These are phyloP conservation scores for Enteromius unitaeniatus DNA, from an alignment of 2,797 vertebrate genomes.

Conservation along the genomic window DNA sequence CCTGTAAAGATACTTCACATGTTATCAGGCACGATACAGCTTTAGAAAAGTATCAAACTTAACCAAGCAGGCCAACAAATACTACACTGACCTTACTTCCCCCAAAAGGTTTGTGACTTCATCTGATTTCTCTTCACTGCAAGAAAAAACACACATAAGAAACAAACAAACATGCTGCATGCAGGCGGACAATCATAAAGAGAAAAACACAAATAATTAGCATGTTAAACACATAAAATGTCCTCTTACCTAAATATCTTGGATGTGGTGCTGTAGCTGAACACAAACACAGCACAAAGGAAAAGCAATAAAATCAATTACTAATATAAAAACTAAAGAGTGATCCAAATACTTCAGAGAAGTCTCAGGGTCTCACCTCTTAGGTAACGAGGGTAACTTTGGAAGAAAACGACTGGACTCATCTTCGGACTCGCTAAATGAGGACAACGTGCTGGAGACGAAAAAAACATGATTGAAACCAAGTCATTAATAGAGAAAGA, in stretches of 20 bases:
- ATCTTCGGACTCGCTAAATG: slow-evolving; percentile 92
- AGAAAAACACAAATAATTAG: slow-evolving; percentile 18
- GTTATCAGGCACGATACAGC: slow-evolving; percentile 12
- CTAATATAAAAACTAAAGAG: slow-evolving; percentile 16
- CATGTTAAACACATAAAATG: slow-evolving; percentile 22
- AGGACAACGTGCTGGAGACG: slow-evolving; percentile 84
- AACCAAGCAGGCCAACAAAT: background rate
- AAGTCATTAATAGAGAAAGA: background rate
- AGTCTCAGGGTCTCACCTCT: slow-evolving; percentile 85
- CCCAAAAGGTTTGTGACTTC: slow-evolving; percentile 97
- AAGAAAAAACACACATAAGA: slow-evolving; percentile 58
- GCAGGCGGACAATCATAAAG: background rate
- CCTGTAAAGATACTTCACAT: slow-evolving; percentile 69
- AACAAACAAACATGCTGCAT: background rate
- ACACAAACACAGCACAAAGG: slow-evolving; percentile 48
- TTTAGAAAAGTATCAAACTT: background rate
- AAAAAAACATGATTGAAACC: slow-evolving; percentile 27
- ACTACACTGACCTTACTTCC: slow-evolving; percentile 87
- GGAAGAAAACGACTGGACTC: slow-evolving; percentile 94
- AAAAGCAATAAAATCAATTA: slow-evolving; percentile 18
- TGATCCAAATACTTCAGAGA: background rate
- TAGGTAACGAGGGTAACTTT: slow-evolving; percentile 92
- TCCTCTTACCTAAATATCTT: slow-evolving; percentile 94
- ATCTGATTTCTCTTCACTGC: slow-evolving; percentile 98
- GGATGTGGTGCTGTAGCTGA: slow-evolving; percentile 93